phyloP scores from a whole-genome alignment of 2,113 vertebrate genomes.

The Diglossa brunneiventris region DNA sequence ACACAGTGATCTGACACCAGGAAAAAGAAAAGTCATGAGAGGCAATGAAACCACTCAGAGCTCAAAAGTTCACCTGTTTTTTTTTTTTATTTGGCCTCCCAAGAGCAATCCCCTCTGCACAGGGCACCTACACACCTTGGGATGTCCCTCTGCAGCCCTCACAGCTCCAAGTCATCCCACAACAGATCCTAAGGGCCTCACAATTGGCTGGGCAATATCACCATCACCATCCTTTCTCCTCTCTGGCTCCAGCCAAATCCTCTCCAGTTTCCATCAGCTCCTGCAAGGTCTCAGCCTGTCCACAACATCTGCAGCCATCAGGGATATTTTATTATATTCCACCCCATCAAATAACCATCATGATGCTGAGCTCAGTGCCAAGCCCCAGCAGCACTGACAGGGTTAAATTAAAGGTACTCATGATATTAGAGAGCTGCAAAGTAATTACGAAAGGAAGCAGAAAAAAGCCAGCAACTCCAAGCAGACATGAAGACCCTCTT shows the following conservation, averaged over 20 bases:
- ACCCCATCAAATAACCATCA: neutral
- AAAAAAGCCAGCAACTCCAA: constrained; percentile 46
- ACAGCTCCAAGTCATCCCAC: neutral
- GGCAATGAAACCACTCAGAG: neutral
- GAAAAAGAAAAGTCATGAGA: neutral
- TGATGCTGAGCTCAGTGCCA: neutral
- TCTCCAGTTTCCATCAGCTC: neutral
- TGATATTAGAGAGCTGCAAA: constrained; percentile 8
- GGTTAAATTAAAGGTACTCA: constrained; percentile 57
- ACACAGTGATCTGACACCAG: neutral
- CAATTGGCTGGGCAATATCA: neutral
- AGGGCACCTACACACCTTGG: accelerated
- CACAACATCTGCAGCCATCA: neutral
- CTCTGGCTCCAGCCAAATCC: neutral
- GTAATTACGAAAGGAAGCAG: constrained; percentile 43
- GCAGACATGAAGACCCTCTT: constrained; percentile 53
- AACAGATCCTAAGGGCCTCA: neutral
- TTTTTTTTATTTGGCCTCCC: neutral
- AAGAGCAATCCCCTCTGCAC: neutral
- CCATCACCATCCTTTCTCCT: neutral
- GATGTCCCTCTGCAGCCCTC: neutral
- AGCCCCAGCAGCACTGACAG: neutral
- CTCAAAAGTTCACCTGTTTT: neutral
- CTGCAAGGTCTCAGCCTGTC: neutral
- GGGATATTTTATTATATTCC: neutral